A percentile compares a stretch with the other conserved stretches of the same genome.
These are phyloP conservation scores for Tenthredo livida DNA, from an alignment of 2,888 invertebrate species.

Conservation along the genomic window DNA sequence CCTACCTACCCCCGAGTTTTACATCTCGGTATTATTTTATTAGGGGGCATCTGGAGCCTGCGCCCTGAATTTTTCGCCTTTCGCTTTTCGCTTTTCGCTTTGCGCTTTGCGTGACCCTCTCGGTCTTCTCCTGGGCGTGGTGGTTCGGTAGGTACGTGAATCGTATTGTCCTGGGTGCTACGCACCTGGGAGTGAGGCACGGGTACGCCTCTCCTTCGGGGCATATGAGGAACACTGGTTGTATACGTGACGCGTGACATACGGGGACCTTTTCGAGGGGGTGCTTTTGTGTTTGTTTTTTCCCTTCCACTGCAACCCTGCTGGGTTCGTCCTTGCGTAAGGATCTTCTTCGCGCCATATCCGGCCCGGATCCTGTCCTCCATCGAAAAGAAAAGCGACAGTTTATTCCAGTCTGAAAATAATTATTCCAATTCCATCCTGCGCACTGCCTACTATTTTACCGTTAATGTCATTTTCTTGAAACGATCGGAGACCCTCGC, in stretches of 20 bases:
- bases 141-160: constrained; percentile 73
- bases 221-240: constrained; percentile 50
- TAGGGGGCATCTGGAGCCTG: constrained; percentile 46
- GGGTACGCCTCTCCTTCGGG: constrained; percentile 60
- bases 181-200: constrained; percentile 75
- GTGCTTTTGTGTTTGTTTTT: not conserved
- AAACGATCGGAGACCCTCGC: constrained; percentile 12
- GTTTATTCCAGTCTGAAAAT: not conserved
- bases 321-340: not conserved
- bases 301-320: not conserved
- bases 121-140: constrained; percentile 68
- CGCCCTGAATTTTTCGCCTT: not conserved
- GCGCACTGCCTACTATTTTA: not conserved
- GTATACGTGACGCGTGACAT: constrained; percentile 54
- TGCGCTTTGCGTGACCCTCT: constrained; percentile 10
- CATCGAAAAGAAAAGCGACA: not conserved
- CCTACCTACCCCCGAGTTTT: constrained; percentile 29
- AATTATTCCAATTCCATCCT: not conserved
- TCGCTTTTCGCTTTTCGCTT: not conserved
- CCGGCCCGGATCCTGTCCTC: not conserved
- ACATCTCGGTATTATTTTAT: constrained; percentile 8
- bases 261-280: constrained; percentile 52
- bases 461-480: not conserved
- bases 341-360: constrained; percentile 15
- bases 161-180: constrained; percentile 70